Percentiles rank a stretch among this genome's conserved stretches.
These are phyloP conservation scores for Drosophila willistoni DNA, from an alignment of 1,140 invertebrate genomes.

Conservation along the genomic window DNA sequence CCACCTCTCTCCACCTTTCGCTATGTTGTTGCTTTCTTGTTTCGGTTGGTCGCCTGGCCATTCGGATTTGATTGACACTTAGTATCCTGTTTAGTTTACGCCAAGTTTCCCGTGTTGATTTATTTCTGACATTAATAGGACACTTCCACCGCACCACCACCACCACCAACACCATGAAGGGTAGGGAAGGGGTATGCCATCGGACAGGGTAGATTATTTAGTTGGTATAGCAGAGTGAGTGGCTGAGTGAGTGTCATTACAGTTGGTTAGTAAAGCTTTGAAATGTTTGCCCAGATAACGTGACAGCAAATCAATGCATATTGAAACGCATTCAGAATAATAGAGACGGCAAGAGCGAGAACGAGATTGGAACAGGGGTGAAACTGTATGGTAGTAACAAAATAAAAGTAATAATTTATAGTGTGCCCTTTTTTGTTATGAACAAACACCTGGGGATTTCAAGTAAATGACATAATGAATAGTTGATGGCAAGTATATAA, in stretches of 20 bases:
- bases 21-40: not conserved
- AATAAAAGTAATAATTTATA: constrained; percentile 53
- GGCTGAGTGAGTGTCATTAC: constrained; percentile 1
- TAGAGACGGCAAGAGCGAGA: not conserved
- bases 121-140: constrained; percentile 64
- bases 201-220: not conserved
- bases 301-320: constrained; percentile 76
- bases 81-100: constrained; percentile 31
- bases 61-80: constrained; percentile 48
- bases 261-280: constrained; percentile 45
- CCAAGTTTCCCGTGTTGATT: constrained; percentile 54
- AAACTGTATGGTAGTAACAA: not conserved
- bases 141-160: not conserved
- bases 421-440: constrained; percentile 30
- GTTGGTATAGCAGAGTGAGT: not conserved
- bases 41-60: not conserved
- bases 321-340: constrained; percentile 56
- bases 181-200: too few relatives aligned
- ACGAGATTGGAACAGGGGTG: not conserved
- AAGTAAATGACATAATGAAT: constrained; percentile 1
- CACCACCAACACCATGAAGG: too few relatives aligned
- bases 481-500: constrained; percentile 16
- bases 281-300: constrained; percentile 61
- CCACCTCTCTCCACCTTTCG: too few relatives aligned
- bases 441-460: constrained; percentile 40